These are phyloP conservation scores for Drosophila affinis DNA, from an alignment of 2,888 invertebrate species.

Conservation along the genomic window DNA sequence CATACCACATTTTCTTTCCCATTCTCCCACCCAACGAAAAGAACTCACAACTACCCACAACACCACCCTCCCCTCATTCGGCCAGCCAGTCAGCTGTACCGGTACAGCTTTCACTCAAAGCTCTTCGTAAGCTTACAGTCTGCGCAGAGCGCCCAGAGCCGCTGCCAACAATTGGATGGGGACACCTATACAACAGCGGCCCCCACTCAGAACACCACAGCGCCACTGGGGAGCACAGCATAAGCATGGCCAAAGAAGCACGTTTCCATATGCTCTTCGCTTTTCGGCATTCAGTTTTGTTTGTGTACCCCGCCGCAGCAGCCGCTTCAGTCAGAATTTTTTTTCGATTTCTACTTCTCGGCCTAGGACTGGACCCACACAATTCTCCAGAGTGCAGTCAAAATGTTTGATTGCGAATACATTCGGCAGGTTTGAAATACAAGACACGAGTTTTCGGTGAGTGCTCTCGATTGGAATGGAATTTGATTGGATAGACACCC, in stretches of 20 bases:
- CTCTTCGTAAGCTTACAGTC: conserved; percentile 61
- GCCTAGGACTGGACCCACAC: background rate
- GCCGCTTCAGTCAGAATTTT: conserved; percentile 23
- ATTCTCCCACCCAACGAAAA: conserved; percentile 3
- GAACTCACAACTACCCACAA: conserved; percentile 16
- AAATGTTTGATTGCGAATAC: conserved; percentile 15
- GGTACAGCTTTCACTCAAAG: conserved; percentile 54
- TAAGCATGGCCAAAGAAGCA: conserved; percentile 51
- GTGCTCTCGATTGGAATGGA: background rate
- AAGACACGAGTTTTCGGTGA: background rate
- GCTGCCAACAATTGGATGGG: conserved; percentile 32
- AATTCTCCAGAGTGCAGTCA: conserved; percentile 4
- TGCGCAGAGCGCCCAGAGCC: conserved; percentile 52
- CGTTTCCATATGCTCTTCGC: conserved; percentile 71
- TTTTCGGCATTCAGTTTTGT: conserved; percentile 65
- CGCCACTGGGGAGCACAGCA: conserved; percentile 44
- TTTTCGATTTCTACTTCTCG: conserved; percentile 16
- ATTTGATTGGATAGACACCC: too few species aligned
- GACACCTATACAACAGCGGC: background rate
- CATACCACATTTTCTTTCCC: background rate
- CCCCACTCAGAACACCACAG: conserved; percentile 13
- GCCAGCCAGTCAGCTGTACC: conserved; percentile 24
- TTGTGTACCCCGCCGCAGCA: conserved; percentile 44
- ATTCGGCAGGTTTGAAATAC: background rate
- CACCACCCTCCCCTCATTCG: background rate